Percentiles rank a stretch among this genome's conserved stretches.
Evolutionary conservation across 2,113 vertebrate species (phyloP).

Genomic region (Notechis scutatus): DNA sequence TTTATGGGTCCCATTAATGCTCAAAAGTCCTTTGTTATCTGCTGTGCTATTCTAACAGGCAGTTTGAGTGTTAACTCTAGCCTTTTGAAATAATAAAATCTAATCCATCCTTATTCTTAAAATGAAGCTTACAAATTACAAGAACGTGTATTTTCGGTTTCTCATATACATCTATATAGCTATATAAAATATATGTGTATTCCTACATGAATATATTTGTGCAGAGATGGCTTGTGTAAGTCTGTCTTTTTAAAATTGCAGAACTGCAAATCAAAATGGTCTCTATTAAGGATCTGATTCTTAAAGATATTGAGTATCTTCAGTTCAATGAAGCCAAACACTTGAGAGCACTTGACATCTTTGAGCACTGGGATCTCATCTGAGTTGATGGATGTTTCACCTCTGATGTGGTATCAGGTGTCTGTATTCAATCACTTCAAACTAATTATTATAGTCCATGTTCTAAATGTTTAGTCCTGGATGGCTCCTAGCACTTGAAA

Average conservation of each 20-base stretch:
- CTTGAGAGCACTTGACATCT: background rate
- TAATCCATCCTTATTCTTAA: background rate
- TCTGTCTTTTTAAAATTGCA: constrained; percentile 42
- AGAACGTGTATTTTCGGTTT: constrained; percentile 52
- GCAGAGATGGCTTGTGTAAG: constrained; percentile 45
- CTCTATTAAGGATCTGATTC: constrained; percentile 36
- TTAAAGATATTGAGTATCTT: constrained; percentile 20
- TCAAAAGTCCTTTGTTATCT: background rate
- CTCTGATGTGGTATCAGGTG: constrained; percentile 19
- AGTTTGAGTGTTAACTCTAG: background rate
- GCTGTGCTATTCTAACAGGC: background rate
- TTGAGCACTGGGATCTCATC: constrained; percentile 11
- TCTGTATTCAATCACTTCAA: constrained; percentile 18
- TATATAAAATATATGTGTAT: background rate
- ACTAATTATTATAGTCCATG: constrained; percentile 1
- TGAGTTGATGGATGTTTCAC: constrained; percentile 17
- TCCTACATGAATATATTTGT: constrained; percentile 17
- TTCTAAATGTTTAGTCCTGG: constrained; percentile 8
- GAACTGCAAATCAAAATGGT: background rate
- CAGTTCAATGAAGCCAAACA: background rate
- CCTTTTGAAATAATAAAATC: background rate
- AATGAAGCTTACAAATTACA: constrained; percentile 51
- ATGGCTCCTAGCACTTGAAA: background rate
- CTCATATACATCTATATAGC: constrained; percentile 15
- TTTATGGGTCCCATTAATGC: background rate